These are phyloP conservation scores for Stratiolaelaps scimitus DNA, from an alignment of 1,140 invertebrate genomes.

Conservation along the genomic window DNA sequence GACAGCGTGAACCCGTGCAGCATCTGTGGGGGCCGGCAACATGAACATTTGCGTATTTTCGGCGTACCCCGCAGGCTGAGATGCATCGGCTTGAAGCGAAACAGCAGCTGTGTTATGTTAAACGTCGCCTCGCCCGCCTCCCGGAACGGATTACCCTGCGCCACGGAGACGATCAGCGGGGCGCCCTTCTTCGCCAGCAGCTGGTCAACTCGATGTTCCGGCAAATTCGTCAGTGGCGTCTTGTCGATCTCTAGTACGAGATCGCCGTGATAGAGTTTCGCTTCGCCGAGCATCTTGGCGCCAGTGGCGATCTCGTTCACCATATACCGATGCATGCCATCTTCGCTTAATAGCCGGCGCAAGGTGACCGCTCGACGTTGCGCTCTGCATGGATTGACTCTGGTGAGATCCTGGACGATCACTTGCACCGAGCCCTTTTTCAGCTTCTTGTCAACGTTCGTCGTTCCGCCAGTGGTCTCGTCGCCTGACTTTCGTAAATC, in stretches of 20 bases:
- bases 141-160: conserved; percentile 6
- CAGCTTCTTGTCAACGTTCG: neutral
- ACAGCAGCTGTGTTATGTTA: neutral
- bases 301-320: neutral
- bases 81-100: neutral
- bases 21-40: neutral
- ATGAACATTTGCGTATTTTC: neutral
- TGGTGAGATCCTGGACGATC: conserved; percentile 11
- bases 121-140: neutral
- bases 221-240: neutral
- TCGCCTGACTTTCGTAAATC: neutral
- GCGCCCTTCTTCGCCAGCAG: neutral
- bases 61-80: neutral
- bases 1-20: neutral
- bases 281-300: conserved; percentile 5
- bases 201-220: neutral
- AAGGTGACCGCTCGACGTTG: neutral
- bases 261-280: conserved; percentile 1
- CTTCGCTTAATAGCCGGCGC: neutral
- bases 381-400: neutral
- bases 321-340: conserved; percentile 10
- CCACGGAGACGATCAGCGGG: neutral
- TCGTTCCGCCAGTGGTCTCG: conserved; percentile 1
- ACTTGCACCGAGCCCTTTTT: conserved; percentile 10
- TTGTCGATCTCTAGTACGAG: neutral